phyloP scores from a whole-genome alignment of 2,888 invertebrate genomes.

The Drosophila pseudotakahashii region DNA sequence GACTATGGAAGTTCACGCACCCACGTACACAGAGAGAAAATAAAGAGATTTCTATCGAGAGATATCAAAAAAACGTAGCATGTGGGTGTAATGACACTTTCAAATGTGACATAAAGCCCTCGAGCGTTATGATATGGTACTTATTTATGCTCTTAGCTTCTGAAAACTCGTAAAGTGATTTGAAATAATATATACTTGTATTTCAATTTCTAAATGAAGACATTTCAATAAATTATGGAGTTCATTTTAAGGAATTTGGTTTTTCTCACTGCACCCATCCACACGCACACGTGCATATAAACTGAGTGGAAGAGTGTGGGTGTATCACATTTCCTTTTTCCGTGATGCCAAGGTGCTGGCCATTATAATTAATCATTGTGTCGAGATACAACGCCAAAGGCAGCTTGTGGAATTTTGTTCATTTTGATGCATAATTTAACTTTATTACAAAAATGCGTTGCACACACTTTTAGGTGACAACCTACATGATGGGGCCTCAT shows the following conservation, averaged over 20 bases:
- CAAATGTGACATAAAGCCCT: too few relatives aligned
- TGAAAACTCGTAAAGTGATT: too few relatives aligned
- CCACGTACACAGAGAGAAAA: background rate
- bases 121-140: too few relatives aligned
- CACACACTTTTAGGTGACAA: conserved; percentile 54
- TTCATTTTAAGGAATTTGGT: too few relatives aligned
- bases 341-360: conserved; percentile 46
- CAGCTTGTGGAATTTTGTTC: conserved; percentile 48
- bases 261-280: too few relatives aligned
- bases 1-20: conserved; percentile 25
- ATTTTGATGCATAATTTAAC: conserved; percentile 72
- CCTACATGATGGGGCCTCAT: conserved; percentile 19
- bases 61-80: too few relatives aligned
- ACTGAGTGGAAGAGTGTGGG: background rate
- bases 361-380: conserved; percentile 66
- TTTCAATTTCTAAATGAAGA: too few relatives aligned
- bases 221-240: too few relatives aligned
- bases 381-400: conserved; percentile 15
- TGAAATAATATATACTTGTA: too few relatives aligned
- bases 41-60: too few relatives aligned
- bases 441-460: conserved; percentile 63
- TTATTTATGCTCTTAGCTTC: too few relatives aligned
- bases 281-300: conserved; percentile 6
- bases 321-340: conserved; percentile 34
- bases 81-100: too few relatives aligned